phyloP scores from a whole-genome alignment of 1,140 invertebrate species.

The Neelides sp. region DNA sequence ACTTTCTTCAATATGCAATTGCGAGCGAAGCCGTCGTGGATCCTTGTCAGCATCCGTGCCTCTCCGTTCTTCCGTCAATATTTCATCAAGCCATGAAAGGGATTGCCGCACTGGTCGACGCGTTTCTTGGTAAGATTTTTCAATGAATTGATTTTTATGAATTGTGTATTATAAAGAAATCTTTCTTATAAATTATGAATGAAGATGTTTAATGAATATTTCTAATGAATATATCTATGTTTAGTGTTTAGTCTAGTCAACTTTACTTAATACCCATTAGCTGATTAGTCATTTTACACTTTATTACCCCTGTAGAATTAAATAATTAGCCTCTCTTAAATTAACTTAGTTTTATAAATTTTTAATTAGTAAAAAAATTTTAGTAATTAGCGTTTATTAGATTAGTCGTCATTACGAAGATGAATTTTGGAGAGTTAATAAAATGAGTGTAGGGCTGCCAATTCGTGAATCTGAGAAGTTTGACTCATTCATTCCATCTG shows the following conservation, averaged over 20 bases:
- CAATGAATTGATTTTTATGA: no score
- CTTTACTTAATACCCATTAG: no score
- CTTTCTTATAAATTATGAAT: no score
- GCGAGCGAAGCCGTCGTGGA: constrained; percentile 56
- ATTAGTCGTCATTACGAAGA: constrained; percentile 6
- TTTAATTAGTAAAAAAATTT: constrained; percentile 3
- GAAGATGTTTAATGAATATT: no score
- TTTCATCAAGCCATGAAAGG: constrained; percentile 90
- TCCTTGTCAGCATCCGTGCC: constrained; percentile 80
- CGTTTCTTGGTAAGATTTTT: constrained; percentile 78
- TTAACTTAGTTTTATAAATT: no score
- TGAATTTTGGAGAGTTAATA: not conserved
- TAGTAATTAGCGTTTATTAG: constrained; percentile 3
- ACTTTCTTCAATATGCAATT: constrained; percentile 61
- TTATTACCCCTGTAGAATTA: no score
- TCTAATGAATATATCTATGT: no score
- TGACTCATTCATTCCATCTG: constrained; percentile 9
- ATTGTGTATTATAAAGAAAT: no score
- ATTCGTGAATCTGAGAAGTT: not conserved
- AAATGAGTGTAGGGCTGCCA: constrained; percentile 15
- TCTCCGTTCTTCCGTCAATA: constrained; percentile 71
- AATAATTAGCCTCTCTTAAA: no score
- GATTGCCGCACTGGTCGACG: constrained; percentile 82
- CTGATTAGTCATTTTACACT: no score
- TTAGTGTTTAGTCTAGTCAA: no score